Evolutionary conservation across 2,888 invertebrate genomes (phyloP).

Genomic region (Pecten maximus): DNA sequence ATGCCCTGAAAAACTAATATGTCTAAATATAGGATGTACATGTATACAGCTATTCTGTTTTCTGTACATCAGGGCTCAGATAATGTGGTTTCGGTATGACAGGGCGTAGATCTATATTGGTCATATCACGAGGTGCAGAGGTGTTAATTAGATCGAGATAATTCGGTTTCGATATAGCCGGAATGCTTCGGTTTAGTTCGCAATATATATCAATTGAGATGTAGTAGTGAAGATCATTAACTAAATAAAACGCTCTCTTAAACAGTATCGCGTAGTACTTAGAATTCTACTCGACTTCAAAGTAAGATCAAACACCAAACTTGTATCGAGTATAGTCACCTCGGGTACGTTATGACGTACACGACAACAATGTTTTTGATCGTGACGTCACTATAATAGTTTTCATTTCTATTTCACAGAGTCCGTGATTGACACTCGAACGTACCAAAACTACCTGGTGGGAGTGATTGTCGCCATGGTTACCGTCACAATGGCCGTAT

Average conservation of each 20-base stretch:
- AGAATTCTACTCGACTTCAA: not conserved
- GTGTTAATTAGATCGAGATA: no score
- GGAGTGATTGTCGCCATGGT: slow-evolving; percentile 18
- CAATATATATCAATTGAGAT: no score
- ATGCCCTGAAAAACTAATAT: no score
- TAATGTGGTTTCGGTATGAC: no score
- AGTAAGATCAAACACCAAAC: not conserved
- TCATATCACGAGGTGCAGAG: no score
- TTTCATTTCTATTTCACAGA: not conserved
- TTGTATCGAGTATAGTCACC: not conserved
- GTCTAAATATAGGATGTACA: no score
- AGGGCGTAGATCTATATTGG: no score
- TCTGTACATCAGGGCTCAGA: no score
- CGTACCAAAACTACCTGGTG: not conserved
- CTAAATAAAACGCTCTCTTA: not conserved
- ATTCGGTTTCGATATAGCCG: no score
- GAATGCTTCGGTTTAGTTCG: no score
- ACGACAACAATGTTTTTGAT: not conserved
- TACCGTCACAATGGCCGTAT: not conserved
- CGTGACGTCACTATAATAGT: not conserved
- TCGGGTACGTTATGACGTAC: not conserved
- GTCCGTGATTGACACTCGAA: not conserved
- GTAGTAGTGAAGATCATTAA: no score
- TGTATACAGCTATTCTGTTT: no score
- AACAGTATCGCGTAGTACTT: not conserved